Evolutionary conservation across 2,888 invertebrate genomes (phyloP), one percentile per base, ranked within the genome.

Genomic region (Tenthredo distinguenda): DNA sequence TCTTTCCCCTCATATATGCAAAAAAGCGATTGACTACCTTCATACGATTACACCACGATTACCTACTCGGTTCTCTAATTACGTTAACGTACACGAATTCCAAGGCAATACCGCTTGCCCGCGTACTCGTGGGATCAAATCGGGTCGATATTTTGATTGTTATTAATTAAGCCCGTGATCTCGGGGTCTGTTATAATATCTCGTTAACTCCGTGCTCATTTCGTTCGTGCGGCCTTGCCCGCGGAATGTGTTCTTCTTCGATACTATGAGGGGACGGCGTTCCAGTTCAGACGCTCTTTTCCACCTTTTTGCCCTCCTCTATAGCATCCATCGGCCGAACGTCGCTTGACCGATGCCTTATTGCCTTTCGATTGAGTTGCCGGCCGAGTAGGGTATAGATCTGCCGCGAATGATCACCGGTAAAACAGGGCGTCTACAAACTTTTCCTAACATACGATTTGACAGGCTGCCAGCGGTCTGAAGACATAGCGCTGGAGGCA

Each of bases 1-100:
- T 81, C 65, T 26, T 68, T 74, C 50, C 47, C 40, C 21, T 65
- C 68, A 47, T 26, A 77, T 72, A 58, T 21, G n/a, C n/a, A 5
- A 62, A 62, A 26, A 2, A 62, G 62, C 26, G 62, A 12, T 26
- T 26, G 9, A 26, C 62, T 10, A 62, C 12, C 21, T 26, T 62
- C 21, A 26, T n/a, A 26, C 21, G 26, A 62, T 26, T 26, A 26
- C 10, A 10, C 62, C 62, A 12, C 62, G 62, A 26, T n/a, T 62
- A 62, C 21, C 15, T 31, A 68, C 68, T 68, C 68, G 15, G 18
- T 68, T 62, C 21, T 15, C 68, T 68, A 15, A 68, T 68, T 18
- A 34, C 68, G 34, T 15, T 6, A 68, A 68, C 26, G 15, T 34
- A 65, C 26, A 62, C 68, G 12, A 31, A 10, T 68, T 34, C 34